A percentile compares a stretch with the other conserved stretches of the same genome.
These are phyloP conservation scores for Callocephalon fimbriatum DNA, from an alignment of 2,113 vertebrate species.

Conservation along the genomic window DNA sequence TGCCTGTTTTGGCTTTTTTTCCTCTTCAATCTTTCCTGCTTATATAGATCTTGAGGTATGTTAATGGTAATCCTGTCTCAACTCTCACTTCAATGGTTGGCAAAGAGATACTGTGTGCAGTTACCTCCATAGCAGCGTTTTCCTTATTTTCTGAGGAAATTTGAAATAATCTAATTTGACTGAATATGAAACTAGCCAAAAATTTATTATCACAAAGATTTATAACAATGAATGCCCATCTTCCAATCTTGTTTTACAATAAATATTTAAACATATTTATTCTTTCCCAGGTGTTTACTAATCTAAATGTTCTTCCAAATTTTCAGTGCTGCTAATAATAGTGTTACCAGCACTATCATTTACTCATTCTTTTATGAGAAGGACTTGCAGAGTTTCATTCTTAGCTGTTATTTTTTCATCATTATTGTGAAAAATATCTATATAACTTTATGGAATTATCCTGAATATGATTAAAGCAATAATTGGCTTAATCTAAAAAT, in stretches of 20 bases:
- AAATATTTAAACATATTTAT: background rate
- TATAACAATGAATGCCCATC: background rate
- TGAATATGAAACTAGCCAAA: background rate
- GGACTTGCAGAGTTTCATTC: background rate
- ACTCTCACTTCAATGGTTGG: fast-evolving
- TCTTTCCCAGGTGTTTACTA: background rate
- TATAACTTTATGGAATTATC: background rate
- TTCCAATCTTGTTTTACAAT: background rate
- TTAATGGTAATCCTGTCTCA: background rate
- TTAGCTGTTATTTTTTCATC: background rate
- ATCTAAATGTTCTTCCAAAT: background rate
- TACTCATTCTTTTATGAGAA: background rate
- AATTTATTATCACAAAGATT: background rate
- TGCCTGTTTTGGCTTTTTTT: fast-evolving
- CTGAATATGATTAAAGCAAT: background rate
- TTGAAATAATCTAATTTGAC: background rate
- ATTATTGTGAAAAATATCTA: background rate
- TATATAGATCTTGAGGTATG: background rate
- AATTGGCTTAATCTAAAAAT: background rate
- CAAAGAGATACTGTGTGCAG: background rate
- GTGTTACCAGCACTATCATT: background rate
- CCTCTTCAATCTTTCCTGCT: background rate
- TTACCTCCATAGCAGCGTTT: background rate
- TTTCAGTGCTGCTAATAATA: background rate
- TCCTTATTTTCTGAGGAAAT: background rate